Evolutionary conservation across 92 coral and sea anemone genomes (phyloP).

Genomic region (Umimayanthus kanabou): DNA sequence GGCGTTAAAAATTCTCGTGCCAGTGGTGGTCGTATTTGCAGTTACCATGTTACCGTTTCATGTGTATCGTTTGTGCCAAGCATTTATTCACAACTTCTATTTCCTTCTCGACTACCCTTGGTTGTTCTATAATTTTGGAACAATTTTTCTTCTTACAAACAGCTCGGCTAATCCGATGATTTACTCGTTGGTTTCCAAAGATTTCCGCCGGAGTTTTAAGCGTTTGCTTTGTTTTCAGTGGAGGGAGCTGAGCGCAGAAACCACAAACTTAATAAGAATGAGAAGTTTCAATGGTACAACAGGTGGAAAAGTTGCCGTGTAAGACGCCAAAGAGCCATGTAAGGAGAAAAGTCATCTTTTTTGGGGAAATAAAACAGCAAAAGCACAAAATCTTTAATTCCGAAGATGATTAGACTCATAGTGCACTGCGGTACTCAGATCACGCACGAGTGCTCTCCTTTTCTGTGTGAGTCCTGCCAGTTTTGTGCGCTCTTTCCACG

Average conservation of each 20-base stretch:
- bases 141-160: slow-evolving; percentile 69
- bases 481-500: too few relatives aligned
- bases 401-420: background rate
- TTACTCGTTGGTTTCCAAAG: slow-evolving; percentile 89
- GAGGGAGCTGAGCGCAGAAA: slow-evolving; percentile 23
- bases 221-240: slow-evolving; percentile 79
- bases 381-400: background rate
- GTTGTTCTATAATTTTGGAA: slow-evolving; percentile 70
- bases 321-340: background rate
- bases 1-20: slow-evolving; percentile 91
- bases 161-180: slow-evolving; percentile 91
- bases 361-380: background rate
- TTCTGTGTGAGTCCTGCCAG: too few relatives aligned
- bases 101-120: slow-evolving; percentile 67
- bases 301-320: background rate
- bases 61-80: slow-evolving; percentile 62
- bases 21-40: slow-evolving; percentile 83
- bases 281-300: background rate
- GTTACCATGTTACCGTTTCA: slow-evolving; percentile 95
- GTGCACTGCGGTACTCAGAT: too few relatives aligned
- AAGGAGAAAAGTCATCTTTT: too few relatives aligned
- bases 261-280: slow-evolving; percentile 2
- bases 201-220: slow-evolving; percentile 84
- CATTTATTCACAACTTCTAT: slow-evolving; percentile 47
- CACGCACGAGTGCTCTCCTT: too few relatives aligned